Base-by-base conservation (phyloP, 2,888 invertebrate genomes). In the Aporophyla lueneburgensis region DNA sequence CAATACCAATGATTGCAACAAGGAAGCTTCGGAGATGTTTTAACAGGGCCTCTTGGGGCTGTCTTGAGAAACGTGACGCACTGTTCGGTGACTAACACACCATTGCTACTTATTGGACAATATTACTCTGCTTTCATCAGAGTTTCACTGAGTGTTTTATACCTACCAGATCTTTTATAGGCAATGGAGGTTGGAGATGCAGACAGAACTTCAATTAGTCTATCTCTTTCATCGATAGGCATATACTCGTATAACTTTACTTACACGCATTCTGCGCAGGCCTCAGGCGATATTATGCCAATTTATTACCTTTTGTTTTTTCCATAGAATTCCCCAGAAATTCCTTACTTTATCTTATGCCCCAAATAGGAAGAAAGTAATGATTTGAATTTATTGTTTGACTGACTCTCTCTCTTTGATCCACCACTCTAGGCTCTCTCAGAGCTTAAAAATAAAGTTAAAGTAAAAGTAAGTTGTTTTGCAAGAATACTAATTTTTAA, bases 251-350 rank as follows among this genome's bases (percentile, higher is more conserved):
- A 14, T 27, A 10, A 24, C 16, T 56, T 27, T 62, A 56, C 21
- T 14, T 46, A 53, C 69, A 27, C 75, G 40, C 65, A 79, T 81
- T 79, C 63, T 43, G 54, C 62, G 49, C 51, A 62, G 56, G 70
- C 49, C n/a, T 68, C 27, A 21, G 40, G 24, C 51, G 61, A 76
- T 71, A 68, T 77, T 74, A 40, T 65, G 46, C 46, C 71, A 63
- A 85, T 81, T 83, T 80, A 59, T 79, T 71, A 70, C 33, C 58
- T 72, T 74, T 79, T 77, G 68, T 83, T 71, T 71, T 59, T 74
- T 76, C 40, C 58, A 72, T 61, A n/a, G 54, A 62, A 58, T 78
- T 61, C 71, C 24, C 14, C 14, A 65, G 67, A 67, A 75, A 80
- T 24, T 59, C 74, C 40, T 7, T 21, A 71, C 53, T 63, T 70